A percentile compares a stretch with the other conserved stretches of the same genome.
Conservation (phyloP, 2,113 vertebrate species). For the Dasypus novemcinctus region DNA sequence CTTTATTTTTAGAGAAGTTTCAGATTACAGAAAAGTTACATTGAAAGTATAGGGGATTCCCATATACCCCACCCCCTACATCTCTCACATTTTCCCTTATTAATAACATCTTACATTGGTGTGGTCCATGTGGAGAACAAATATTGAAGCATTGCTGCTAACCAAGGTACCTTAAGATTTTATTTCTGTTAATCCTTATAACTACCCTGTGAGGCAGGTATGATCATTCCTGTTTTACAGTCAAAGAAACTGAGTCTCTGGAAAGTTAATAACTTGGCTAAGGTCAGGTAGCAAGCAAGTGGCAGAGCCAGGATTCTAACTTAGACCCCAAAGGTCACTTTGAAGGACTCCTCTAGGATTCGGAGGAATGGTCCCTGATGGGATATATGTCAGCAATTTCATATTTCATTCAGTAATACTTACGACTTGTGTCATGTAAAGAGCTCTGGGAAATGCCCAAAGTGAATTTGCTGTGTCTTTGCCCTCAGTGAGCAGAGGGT, state of each 20-base stretch:
- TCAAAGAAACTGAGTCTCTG: neutral
- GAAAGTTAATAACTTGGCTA: neutral
- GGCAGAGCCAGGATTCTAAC: neutral
- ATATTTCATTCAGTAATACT: neutral
- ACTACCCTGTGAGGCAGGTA: neutral
- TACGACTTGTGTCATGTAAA: neutral
- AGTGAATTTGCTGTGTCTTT: neutral
- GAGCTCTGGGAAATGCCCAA: neutral
- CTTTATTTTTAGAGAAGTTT: too few species aligned
- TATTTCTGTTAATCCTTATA: neutral
- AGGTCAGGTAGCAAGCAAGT: neutral
- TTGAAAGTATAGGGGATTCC: too few species aligned
- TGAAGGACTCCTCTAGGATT: neutral
- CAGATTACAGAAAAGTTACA: too few species aligned
- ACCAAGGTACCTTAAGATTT: neutral
- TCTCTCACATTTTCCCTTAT: too few species aligned
- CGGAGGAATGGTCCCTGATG: neutral
- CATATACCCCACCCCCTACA: too few species aligned
- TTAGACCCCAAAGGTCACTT: neutral
- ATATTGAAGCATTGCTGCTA: too few species aligned
- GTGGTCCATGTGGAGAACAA: too few species aligned
- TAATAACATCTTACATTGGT: too few species aligned
- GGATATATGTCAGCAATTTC: neutral
- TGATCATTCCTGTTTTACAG: neutral
- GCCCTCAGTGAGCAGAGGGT: neutral